Evolutionary conservation across 30 jellyfish, hydroid and myxozoan genomes (phyloP), one percentile per base, ranked within the genome.

Genomic region (Aurelia sp.): DNA sequence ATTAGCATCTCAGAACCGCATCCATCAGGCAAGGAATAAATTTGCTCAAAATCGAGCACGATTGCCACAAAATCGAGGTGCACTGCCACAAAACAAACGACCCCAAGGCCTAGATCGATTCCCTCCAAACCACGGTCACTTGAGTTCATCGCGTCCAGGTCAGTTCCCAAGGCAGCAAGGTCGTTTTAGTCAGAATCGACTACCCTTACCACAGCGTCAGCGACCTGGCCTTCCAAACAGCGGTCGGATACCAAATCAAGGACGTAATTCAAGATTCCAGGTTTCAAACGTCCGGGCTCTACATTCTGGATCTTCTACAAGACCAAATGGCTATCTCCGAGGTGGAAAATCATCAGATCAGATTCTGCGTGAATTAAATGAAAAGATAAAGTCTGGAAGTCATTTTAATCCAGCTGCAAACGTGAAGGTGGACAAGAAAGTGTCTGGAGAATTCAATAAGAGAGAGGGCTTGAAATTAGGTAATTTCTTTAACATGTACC

Each of bases 401-500:
- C 23, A 59, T 4, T n/a, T 59, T 18, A 59, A 59, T 59, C 69
- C 33, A 59, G 33, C 23, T 59, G 12, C 33, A 59, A 12, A 11
- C 4, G 33, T 59, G 13, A 44, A 44, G 10, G 23, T 59, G 69
- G 33, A 59, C 3, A 59, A 62, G 30, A 53, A 50, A 41, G 71
- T 76, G 9, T 59, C 87, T 5, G 87, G 87, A 17, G 48, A 35
- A 17, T 76, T 23, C 55, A 76, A 76, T 40, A 51, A 51, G 48
- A 64, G 53, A 76, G 78, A 76, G 66, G 71, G 71, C 30, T 63
- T 76, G 23, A 76, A 76, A 37, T 40, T 76, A 76, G 86, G 86
- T 74, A 17, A 41, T n/a, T 13, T 10, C 33, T 59, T 59, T 7
- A 10, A 16, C 15, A 44, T 10, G 3, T 7, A 44, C 15, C 15